These are phyloP conservation scores for Pholis gunnellus DNA, from an alignment of 2,113 vertebrate species.

Conservation along the genomic window DNA sequence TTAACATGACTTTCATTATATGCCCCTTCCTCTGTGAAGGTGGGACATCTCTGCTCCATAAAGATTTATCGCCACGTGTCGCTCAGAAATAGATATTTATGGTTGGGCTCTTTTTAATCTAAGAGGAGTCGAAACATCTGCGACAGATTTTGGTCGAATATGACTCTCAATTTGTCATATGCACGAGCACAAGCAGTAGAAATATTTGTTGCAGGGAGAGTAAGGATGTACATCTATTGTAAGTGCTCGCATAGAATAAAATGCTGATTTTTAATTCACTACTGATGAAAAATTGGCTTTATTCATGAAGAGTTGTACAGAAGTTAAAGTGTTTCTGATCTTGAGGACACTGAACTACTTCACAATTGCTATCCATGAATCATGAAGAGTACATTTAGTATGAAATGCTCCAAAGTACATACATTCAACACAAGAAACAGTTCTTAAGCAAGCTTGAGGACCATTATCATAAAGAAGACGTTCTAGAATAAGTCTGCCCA, in stretches of 20 bases:
- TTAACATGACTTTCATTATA: slow-evolving; percentile 66
- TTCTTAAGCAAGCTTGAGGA: background rate
- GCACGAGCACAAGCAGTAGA: slow-evolving; percentile 41
- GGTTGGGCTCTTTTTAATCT: slow-evolving; percentile 81
- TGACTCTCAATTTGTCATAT: slow-evolving; percentile 76
- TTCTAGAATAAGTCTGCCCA: background rate
- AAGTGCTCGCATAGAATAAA: slow-evolving; percentile 17
- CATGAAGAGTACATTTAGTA: background rate
- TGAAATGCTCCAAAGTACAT: background rate
- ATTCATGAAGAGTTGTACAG: slow-evolving; percentile 22
- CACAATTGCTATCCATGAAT: slow-evolving; percentile 3
- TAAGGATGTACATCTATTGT: slow-evolving; percentile 30
- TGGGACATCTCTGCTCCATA: slow-evolving; percentile 55
- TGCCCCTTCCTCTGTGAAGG: slow-evolving; percentile 60
- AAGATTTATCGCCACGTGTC: slow-evolving; percentile 73
- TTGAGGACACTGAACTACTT: background rate
- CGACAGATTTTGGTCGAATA: slow-evolving; percentile 65
- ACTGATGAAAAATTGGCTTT: slow-evolving; percentile 18
- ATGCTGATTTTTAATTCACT: slow-evolving; percentile 27
- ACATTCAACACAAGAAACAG: background rate
- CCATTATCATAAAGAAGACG: background rate
- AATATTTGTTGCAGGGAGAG: slow-evolving; percentile 22
- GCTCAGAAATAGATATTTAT: slow-evolving; percentile 79
- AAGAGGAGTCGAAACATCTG: slow-evolving; percentile 69
- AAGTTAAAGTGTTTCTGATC: slow-evolving; percentile 6